Evolutionary conservation across 2,888 invertebrate genomes (phyloP).

Genomic region (Cryptocephalus primarius): DNA sequence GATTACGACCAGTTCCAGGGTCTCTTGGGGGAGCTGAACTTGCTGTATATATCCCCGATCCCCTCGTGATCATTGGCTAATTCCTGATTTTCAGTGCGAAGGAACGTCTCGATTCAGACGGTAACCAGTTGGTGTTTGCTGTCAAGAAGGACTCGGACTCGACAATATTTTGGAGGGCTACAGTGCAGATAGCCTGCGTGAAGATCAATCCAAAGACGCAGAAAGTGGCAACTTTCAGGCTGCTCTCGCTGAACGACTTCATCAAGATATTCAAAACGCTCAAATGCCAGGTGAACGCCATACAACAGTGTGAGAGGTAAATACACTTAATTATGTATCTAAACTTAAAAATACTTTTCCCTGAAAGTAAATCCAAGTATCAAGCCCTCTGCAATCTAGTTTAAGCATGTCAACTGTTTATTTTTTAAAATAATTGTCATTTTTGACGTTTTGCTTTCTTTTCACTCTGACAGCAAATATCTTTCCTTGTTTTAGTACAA

Average conservation of each 20-base stretch:
- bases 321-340: no score
- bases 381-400: no score
- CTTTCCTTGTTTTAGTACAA: slow-evolving; percentile 3
- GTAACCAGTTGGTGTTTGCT: slow-evolving; percentile 53
- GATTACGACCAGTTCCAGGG: slow-evolving; percentile 49
- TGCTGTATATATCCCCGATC: slow-evolving; percentile 40
- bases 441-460: not conserved
- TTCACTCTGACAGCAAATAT: no score
- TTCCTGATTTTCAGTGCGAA: slow-evolving; percentile 38
- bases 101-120: slow-evolving; percentile 48
- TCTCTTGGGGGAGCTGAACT: slow-evolving; percentile 48
- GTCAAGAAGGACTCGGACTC: slow-evolving; percentile 54
- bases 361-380: no score
- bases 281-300: slow-evolving; percentile 37
- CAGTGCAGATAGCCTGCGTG: slow-evolving; percentile 54
- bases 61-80: not conserved
- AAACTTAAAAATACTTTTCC: no score
- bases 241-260: slow-evolving; percentile 53
- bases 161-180: slow-evolving; percentile 57
- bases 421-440: no score
- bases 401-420: no score
- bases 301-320: slow-evolving; percentile 27
- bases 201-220: slow-evolving; percentile 44
- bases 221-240: slow-evolving; percentile 46
- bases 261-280: slow-evolving; percentile 48